Conservation (phyloP, 1,140 invertebrate species). For the Eueides isabella region DNA sequence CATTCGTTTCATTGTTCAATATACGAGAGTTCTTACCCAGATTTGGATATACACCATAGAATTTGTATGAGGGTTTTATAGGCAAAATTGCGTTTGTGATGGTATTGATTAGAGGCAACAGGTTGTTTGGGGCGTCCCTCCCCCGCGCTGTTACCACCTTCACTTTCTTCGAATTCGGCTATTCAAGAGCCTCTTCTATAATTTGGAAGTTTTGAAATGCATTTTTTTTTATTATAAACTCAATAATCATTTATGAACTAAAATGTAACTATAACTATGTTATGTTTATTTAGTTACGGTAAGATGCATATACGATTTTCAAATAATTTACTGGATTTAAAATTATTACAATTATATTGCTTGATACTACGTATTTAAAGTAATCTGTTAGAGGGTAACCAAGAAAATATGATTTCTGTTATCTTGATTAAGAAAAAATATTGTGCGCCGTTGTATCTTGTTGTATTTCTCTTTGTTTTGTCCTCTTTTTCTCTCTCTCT, state of each 20-base stretch:
- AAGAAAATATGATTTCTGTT: too few relatives aligned
- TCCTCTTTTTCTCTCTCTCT: too few relatives aligned
- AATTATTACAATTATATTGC: too few relatives aligned
- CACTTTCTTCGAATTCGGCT: constrained; percentile 66
- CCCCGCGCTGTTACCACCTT: constrained; percentile 57
- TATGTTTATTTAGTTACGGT: too few relatives aligned
- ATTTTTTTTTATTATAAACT: constrained; percentile 17
- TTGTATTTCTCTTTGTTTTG: too few relatives aligned
- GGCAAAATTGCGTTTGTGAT: constrained; percentile 52
- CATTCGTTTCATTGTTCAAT: neutral
- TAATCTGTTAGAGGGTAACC: too few relatives aligned
- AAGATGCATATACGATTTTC: too few relatives aligned
- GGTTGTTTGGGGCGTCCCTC: constrained; percentile 69
- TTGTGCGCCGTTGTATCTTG: too few relatives aligned
- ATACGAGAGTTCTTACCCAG: constrained; percentile 18
- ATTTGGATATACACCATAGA: constrained; percentile 25
- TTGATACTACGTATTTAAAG: too few relatives aligned
- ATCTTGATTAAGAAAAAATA: too few relatives aligned
- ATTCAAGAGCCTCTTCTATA: constrained; percentile 45
- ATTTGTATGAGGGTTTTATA: constrained; percentile 32
- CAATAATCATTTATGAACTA: neutral
- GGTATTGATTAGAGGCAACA: constrained; percentile 77
- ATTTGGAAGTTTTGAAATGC: constrained; percentile 39
- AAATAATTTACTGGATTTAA: too few relatives aligned
- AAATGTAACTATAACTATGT: too few relatives aligned